phyloP scores from a whole-genome alignment of 2,113 vertebrate genomes.

The Archocentrus centrarchus region DNA sequence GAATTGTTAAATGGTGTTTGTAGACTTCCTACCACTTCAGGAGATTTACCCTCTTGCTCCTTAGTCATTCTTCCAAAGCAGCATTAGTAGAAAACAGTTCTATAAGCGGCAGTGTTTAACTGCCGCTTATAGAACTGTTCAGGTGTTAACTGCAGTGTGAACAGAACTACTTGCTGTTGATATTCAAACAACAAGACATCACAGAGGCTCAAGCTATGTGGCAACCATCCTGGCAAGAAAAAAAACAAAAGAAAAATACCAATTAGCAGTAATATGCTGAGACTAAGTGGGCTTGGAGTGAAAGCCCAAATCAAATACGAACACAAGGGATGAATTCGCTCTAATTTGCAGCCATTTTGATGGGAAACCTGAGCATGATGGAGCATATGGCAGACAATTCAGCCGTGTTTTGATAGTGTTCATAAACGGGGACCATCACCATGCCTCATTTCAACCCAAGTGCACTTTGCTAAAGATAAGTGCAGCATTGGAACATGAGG shows the following conservation, averaged over 20 bases:
- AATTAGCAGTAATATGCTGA: slow-evolving; percentile 64
- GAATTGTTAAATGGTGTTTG: slow-evolving; percentile 77
- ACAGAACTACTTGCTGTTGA: slow-evolving; percentile 30
- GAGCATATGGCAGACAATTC: slow-evolving; percentile 77
- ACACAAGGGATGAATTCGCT: slow-evolving; percentile 51
- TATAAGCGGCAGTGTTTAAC: slow-evolving; percentile 13
- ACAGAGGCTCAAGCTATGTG: slow-evolving; percentile 24
- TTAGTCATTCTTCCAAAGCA: slow-evolving; percentile 44
- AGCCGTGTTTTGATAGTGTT: slow-evolving; percentile 67
- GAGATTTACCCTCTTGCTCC: slow-evolving; percentile 47
- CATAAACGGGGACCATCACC: slow-evolving; percentile 65
- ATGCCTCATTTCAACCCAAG: slow-evolving; percentile 73
- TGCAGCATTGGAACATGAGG: slow-evolving; percentile 55
- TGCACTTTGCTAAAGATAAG: slow-evolving; percentile 72
- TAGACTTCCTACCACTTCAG: slow-evolving; percentile 65
- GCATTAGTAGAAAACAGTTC: slow-evolving; percentile 30
- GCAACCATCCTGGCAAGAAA: slow-evolving; percentile 31
- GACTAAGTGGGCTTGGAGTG: slow-evolving; percentile 59
- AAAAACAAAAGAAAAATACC: slow-evolving; percentile 19
- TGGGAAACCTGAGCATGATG: slow-evolving; percentile 67
- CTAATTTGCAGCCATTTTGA: slow-evolving; percentile 61
- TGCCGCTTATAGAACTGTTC: not conserved
- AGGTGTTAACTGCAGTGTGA: not conserved
- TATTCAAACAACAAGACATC: slow-evolving; percentile 31
- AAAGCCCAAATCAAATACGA: slow-evolving; percentile 63